Percentiles rank a stretch among this genome's conserved stretches.
Conservation (phyloP, 1,140 invertebrate species). For the Drosophila pseudoobscura region DNA sequence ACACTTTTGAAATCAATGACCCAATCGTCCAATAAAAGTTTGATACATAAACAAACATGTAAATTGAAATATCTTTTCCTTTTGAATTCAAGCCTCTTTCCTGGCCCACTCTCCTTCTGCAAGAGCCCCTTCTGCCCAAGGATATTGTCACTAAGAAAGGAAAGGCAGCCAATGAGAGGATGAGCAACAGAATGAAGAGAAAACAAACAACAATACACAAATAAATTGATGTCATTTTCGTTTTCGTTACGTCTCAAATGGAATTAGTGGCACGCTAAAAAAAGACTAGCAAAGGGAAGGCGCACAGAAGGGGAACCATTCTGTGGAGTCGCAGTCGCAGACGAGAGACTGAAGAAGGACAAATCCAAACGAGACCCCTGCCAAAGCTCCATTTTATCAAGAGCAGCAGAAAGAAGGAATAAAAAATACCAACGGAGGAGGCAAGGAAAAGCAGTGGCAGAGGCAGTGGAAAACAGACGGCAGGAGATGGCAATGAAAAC, state of each 20-base stretch:
- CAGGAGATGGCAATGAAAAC: conserved; percentile 71
- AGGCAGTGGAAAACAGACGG: conserved; percentile 46
- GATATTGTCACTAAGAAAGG: conserved; percentile 38
- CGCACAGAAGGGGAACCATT: too few relatives aligned
- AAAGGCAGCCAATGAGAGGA: conserved; percentile 26
- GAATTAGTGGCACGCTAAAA: conserved; percentile 69
- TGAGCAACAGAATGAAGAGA: conserved; percentile 9
- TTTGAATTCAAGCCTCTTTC: too few relatives aligned
- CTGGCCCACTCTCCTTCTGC: too few relatives aligned
- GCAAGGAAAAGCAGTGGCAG: conserved; percentile 5
- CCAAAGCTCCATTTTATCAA: conserved; percentile 52
- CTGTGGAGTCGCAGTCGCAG: conserved; percentile 1
- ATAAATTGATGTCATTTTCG: conserved; percentile 82
- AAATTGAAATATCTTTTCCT: too few relatives aligned
- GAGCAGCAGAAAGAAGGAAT: conserved; percentile 23
- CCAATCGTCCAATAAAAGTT: too few relatives aligned
- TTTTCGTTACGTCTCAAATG: conserved; percentile 80
- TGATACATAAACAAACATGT: too few relatives aligned
- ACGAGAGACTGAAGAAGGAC: conserved; percentile 30
- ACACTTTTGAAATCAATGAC: too few relatives aligned
- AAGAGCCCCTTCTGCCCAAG: neutral
- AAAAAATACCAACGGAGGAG: conserved; percentile 15
- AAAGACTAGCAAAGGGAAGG: conserved; percentile 22
- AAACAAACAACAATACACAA: conserved; percentile 67
- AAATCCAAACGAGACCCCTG: conserved; percentile 55